Base-by-base conservation (phyloP, 2,113 vertebrate genomes). In the Mastomys coucha region DNA sequence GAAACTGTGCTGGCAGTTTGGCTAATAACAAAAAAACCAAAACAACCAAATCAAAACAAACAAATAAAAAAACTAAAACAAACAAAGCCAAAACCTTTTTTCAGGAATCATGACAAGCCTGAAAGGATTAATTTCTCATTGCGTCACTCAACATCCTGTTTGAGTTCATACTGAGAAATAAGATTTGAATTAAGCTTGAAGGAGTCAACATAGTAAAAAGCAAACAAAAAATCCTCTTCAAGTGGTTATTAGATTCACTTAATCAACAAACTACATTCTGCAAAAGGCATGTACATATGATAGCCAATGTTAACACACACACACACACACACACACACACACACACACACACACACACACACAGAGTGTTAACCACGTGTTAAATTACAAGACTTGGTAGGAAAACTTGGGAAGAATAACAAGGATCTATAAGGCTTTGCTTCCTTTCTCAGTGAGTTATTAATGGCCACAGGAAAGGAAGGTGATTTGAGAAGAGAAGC, bases 381-480 rank as follows among this genome's bases (percentile, higher is more conserved):
- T 91, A 95, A 92, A 72, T 24, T 67, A 24, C 76, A 96, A 97
- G 0, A 8, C 45, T 0, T 60, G 39, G 82, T 58, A 81, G 82
- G 88, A 98, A 96, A 78, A 39, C 56, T 53, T 88, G 90, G 88
- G 63, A 96, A 91, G 85, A 97, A 60, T 89, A 98, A 91, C 73
- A 96, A 91, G 95, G n/a, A 24, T 87, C 84, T 95, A 96, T 77
- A 81, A 97, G 89, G 63, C 53, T 75, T 39, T 87, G 51, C 90
- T 98, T 97, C 95, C 97, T 97, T 98, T 98, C 98, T 96, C 97
- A 92, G 89, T 91, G 97, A 97, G 97, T 98, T 98, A 98, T 98
- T 98, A 98, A 98, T 98, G 97, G 95, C 81, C 88, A 94, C 2
- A 76, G 94, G 91, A 92, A 89, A 96, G 77, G 93, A 93, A 98